phyloP scores from a whole-genome alignment of 2,888 invertebrate species.

The Dendrolimus houi region DNA sequence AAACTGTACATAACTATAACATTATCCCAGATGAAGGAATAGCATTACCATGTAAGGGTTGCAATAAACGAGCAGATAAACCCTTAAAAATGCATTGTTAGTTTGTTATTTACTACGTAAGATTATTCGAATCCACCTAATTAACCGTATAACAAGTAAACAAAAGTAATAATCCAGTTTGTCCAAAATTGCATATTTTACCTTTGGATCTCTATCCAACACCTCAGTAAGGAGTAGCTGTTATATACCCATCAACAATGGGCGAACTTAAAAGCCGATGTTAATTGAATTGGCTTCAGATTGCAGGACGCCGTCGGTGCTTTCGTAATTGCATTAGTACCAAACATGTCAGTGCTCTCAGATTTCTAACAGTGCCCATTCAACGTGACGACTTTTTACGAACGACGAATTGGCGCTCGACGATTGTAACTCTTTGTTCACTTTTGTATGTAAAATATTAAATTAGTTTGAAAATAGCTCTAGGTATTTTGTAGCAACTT shows the following conservation, averaged over 20 bases:
- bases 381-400: constrained; percentile 33
- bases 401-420: constrained; percentile 15
- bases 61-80: too few relatives aligned
- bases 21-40: too few relatives aligned
- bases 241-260: constrained; percentile 26
- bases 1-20: too few relatives aligned
- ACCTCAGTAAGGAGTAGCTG: background rate
- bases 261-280: constrained; percentile 61
- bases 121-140: too few relatives aligned
- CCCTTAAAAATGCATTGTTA: too few relatives aligned
- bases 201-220: too few relatives aligned
- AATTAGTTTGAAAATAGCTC: background rate
- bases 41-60: too few relatives aligned
- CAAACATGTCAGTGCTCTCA: constrained; percentile 33
- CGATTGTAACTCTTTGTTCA: background rate
- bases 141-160: too few relatives aligned
- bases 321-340: constrained; percentile 59
- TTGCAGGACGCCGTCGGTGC: constrained; percentile 54
- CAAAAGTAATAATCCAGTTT: too few relatives aligned
- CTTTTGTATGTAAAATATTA: background rate
- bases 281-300: constrained; percentile 70
- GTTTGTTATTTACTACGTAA: too few relatives aligned
- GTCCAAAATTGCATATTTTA: too few relatives aligned
- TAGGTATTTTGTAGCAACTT: background rate
- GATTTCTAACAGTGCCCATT: constrained; percentile 37